These are phyloP conservation scores for Fistularia tabacaria DNA, from an alignment of 2,797 vertebrate species.

Conservation along the genomic window DNA sequence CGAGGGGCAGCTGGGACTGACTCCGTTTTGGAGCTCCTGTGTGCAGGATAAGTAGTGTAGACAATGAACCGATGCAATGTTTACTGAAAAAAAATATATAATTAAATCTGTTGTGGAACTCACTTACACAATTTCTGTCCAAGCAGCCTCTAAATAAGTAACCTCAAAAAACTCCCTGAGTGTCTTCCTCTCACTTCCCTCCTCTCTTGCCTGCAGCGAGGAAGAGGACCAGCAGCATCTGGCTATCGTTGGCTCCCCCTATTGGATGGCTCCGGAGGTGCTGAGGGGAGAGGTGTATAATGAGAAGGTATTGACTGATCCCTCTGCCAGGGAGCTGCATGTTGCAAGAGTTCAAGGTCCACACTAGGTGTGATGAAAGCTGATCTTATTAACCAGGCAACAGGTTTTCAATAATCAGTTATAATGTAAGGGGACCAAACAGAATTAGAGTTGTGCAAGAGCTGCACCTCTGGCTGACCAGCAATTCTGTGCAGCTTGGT, in stretches of 20 bases:
- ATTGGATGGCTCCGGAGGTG: constrained; percentile 97
- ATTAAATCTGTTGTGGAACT: no score
- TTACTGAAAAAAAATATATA: no score
- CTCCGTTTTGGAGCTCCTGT: no score
- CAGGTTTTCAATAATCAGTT: constrained; percentile 36
- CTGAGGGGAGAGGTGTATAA: constrained; percentile 89
- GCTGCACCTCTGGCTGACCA: background rate
- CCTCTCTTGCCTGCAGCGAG: constrained; percentile 67
- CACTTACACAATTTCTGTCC: no score
- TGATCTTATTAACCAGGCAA: constrained; percentile 13
- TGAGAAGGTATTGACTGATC: constrained; percentile 82
- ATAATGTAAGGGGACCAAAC: background rate
- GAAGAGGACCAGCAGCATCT: constrained; percentile 80
- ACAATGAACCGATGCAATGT: no score
- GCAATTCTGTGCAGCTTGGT: background rate
- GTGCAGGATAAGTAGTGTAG: no score
- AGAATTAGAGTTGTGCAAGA: constrained; percentile 27
- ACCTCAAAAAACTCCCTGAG: no score
- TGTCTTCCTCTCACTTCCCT: background rate
- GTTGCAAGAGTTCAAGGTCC: constrained; percentile 40
- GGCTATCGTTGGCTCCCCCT: constrained; percentile 91
- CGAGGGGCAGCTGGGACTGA: no score
- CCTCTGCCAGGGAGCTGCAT: constrained; percentile 7
- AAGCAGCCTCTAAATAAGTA: no score
- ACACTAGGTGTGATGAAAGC: constrained; percentile 23